phyloP scores from a whole-genome alignment of 2,888 invertebrate species.

The Thyatira batis region DNA sequence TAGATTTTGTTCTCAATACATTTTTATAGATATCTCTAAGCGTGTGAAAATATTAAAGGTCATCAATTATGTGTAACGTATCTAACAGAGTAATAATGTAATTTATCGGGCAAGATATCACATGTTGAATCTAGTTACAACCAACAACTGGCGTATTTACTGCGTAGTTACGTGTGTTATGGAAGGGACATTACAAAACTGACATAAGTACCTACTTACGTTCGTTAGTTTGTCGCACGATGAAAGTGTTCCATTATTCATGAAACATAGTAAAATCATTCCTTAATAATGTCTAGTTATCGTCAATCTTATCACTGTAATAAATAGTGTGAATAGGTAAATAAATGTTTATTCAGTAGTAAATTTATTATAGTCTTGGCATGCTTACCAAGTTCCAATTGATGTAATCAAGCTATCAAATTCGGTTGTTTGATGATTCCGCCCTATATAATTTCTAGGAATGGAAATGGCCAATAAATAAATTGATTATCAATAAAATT shows the following conservation, averaged over 20 bases:
- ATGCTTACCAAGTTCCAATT: neutral
- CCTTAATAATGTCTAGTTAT: neutral
- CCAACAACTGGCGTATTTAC: conserved; percentile 31
- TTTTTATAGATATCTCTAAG: too few relatives aligned
- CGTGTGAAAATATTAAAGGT: neutral
- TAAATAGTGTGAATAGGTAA: neutral
- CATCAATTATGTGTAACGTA: neutral
- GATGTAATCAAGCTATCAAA: neutral
- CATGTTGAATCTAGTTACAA: conserved; percentile 23
- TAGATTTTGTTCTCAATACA: too few relatives aligned
- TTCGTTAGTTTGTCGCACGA: neutral
- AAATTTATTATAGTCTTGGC: neutral
- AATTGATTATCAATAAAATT: too few relatives aligned
- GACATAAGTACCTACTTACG: conserved; percentile 14
- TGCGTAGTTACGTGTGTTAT: conserved; percentile 25
- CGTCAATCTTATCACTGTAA: neutral
- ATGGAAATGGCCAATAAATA: too few relatives aligned
- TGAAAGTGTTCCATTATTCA: too few relatives aligned
- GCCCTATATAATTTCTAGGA: neutral
- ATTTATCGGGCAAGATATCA: conserved; percentile 48
- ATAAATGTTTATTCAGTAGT: neutral
- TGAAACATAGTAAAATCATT: neutral
- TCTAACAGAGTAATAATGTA: conserved; percentile 36
- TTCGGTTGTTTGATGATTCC: neutral
- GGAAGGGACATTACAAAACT: conserved; percentile 27